A percentile compares a stretch with the other conserved stretches of the same genome.
These are phyloP conservation scores for Apteryx owenii DNA, from an alignment of 2,113 vertebrate species.

Conservation along the genomic window DNA sequence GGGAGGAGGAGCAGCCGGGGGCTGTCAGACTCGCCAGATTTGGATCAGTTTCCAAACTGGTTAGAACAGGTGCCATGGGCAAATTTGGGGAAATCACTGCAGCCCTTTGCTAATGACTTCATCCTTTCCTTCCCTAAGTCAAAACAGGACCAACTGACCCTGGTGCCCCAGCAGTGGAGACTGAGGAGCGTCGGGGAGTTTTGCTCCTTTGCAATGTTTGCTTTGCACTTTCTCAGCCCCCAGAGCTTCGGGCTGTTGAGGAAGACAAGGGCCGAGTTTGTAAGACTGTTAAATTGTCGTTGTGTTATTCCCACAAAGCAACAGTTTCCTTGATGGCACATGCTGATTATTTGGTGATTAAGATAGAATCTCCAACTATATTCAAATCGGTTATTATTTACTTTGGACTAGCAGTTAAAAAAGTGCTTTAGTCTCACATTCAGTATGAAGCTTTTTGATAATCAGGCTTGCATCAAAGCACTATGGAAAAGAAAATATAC, in stretches of 20 bases:
- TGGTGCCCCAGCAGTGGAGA: neutral
- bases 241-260: neutral
- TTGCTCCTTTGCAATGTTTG: neutral
- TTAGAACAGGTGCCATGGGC: neutral
- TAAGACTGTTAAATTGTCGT: neutral
- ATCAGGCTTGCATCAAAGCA: no score
- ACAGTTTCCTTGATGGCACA: constrained; percentile 13
- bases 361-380: neutral
- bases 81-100: neutral
- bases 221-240: neutral
- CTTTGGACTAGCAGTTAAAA: constrained; percentile 44
- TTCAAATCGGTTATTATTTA: constrained; percentile 52
- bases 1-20: neutral
- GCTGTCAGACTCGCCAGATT: neutral
- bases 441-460: neutral
- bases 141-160: neutral
- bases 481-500: neutral
- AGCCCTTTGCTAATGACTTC: neutral
- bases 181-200: neutral
- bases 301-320: constrained; percentile 19
- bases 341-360: neutral
- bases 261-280: neutral
- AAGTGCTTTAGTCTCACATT: neutral
- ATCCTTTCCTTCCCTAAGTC: neutral
- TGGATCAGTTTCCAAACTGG: neutral